Evolutionary conservation across 2,888 invertebrate species (phyloP).

Genomic region (Arge pagana): DNA sequence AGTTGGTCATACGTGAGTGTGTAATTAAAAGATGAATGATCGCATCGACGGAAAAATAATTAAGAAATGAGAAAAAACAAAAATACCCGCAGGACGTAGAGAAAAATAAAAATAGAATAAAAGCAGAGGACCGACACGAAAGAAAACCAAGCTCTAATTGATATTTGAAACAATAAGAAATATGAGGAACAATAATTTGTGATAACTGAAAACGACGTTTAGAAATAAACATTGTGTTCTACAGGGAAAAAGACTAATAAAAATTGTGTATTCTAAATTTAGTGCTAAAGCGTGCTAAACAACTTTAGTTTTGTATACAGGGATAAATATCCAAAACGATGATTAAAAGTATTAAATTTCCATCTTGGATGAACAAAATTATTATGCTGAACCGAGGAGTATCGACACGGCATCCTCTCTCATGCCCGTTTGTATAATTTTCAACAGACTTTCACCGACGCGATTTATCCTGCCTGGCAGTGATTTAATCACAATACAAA

Average conservation of each 20-base stretch:
- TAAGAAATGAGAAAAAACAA: slow-evolving; percentile 8
- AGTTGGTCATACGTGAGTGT: slow-evolving; percentile 35
- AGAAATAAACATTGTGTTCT: slow-evolving; percentile 56
- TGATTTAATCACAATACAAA: slow-evolving; percentile 20
- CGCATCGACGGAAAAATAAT: slow-evolving; percentile 42
- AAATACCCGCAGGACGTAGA: too few relatives aligned
- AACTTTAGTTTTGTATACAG: slow-evolving; percentile 54
- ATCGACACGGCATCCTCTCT: slow-evolving; percentile 18
- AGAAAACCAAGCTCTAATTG: slow-evolving; percentile 41
- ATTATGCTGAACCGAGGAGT: slow-evolving; percentile 27
- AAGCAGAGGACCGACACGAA: slow-evolving; percentile 51
- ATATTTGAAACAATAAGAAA: slow-evolving; percentile 37
- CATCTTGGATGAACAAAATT: slow-evolving; percentile 36
- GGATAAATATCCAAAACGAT: slow-evolving; percentile 43
- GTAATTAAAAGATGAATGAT: slow-evolving; percentile 39
- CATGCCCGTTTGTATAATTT: slow-evolving; percentile 20
- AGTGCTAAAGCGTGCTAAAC: slow-evolving; percentile 52
- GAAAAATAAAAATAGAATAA: slow-evolving; percentile 28
- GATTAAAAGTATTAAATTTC: slow-evolving; percentile 49
- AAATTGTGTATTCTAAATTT: slow-evolving; percentile 54
- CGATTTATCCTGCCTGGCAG: slow-evolving; percentile 22
- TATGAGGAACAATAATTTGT: slow-evolving; percentile 58
- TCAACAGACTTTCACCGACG: slow-evolving; percentile 22
- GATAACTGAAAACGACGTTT: slow-evolving; percentile 53
- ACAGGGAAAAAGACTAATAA: slow-evolving; percentile 42